phyloP scores from a whole-genome alignment of 1,140 invertebrate species.

The Aphis craccivora region DNA sequence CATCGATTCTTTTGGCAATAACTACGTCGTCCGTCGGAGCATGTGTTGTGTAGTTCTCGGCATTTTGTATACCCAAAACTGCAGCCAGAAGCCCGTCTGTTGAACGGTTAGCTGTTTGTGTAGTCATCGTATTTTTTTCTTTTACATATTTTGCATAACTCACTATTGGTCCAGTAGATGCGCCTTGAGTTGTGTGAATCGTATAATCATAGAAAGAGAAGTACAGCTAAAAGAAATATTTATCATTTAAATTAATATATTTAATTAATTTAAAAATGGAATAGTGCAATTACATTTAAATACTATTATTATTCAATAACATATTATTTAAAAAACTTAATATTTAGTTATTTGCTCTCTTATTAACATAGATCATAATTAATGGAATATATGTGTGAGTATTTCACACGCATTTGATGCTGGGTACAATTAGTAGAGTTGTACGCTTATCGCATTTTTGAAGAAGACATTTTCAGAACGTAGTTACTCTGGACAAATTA shows the following conservation, averaged over 20 bases:
- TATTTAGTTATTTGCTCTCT: no score
- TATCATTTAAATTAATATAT: neutral
- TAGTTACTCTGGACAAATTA: no score
- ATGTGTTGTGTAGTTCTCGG: neutral
- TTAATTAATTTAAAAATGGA: neutral
- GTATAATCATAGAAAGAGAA: slow-evolving; percentile 34
- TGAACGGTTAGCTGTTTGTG: neutral
- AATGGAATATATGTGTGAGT: no score
- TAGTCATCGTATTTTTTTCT: neutral
- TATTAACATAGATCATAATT: no score
- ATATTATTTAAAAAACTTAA: no score
- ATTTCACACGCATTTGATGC: no score
- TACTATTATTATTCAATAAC: no score
- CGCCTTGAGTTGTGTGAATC: neutral
- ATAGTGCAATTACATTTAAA: no score
- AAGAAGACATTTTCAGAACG: no score
- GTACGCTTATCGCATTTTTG: no score
- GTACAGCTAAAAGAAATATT: slow-evolving; percentile 17
- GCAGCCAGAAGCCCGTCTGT: neutral
- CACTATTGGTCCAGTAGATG: neutral
- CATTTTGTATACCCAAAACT: neutral
- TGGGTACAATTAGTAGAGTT: no score
- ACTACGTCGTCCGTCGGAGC: neutral
- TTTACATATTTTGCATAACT: slow-evolving; percentile 48
- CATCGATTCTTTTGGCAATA: neutral